Evolutionary conservation across 2,797 vertebrate genomes (phyloP).

Genomic region (Synanceia verrucosa): DNA sequence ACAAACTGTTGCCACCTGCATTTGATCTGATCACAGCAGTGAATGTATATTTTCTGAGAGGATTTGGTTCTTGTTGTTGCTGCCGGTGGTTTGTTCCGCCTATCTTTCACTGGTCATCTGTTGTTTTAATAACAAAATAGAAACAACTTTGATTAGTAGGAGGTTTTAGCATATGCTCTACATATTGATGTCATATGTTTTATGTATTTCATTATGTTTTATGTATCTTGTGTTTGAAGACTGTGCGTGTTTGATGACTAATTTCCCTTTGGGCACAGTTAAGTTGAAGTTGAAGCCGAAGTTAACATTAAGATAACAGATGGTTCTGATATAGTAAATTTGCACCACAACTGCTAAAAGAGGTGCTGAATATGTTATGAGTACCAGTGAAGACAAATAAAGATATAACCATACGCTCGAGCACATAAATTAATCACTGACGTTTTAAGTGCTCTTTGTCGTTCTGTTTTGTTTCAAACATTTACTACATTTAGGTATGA

Average conservation of each 20-base stretch:
- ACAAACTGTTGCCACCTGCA: slow-evolving; percentile 5
- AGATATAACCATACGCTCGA: slow-evolving; percentile 43
- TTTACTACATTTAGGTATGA: slow-evolving; percentile 12
- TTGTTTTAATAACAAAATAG: slow-evolving; percentile 32
- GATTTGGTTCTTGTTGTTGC: slow-evolving; percentile 31
- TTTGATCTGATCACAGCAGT: slow-evolving; percentile 23
- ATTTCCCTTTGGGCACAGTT: slow-evolving; percentile 64
- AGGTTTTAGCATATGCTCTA: slow-evolving; percentile 46
- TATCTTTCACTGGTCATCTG: slow-evolving; percentile 22
- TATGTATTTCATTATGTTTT: slow-evolving; percentile 48
- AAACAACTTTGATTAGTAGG: slow-evolving; percentile 13
- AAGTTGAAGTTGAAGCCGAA: slow-evolving; percentile 56
- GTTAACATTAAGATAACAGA: slow-evolving; percentile 66
- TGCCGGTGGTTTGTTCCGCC: slow-evolving; percentile 3
- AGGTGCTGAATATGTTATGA: slow-evolving; percentile 58
- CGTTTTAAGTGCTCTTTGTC: slow-evolving; percentile 47
- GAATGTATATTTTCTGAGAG: background rate
- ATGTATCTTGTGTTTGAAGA: slow-evolving; percentile 46
- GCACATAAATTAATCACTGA: slow-evolving; percentile 52
- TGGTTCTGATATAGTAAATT: slow-evolving; percentile 59
- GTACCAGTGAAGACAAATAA: slow-evolving; percentile 56
- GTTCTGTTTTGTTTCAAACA: slow-evolving; percentile 25
- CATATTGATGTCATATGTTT: slow-evolving; percentile 56
- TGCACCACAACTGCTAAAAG: slow-evolving; percentile 47
- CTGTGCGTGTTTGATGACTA: slow-evolving; percentile 28